Conservation (phyloP, 2,113 vertebrate species). For the Craseonycteris thonglongyai region DNA sequence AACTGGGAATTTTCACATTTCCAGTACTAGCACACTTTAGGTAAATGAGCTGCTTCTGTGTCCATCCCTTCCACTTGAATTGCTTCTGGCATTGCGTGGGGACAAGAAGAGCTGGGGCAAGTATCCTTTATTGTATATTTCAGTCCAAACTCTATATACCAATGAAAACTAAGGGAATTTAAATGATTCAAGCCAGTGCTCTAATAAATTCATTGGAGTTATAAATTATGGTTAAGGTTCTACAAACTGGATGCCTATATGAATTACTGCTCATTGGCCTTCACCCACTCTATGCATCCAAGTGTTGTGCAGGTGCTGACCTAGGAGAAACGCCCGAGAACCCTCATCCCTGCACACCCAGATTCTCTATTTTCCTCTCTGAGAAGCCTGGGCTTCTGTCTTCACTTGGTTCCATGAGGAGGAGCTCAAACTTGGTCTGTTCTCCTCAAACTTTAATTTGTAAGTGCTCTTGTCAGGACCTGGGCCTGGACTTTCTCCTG, state of each 20-base stretch:
- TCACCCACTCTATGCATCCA: neutral
- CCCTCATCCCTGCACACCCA: rapidly evolving
- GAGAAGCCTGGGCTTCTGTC: neutral
- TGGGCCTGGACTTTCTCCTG: neutral
- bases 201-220: neutral
- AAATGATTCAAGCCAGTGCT: neutral
- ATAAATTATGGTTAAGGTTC: neutral
- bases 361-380: neutral
- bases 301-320: neutral
- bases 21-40: neutral
- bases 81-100: neutral
- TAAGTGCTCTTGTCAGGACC: slow-evolving; percentile 1
- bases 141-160: neutral
- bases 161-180: neutral
- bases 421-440: neutral
- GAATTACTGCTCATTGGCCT: neutral
- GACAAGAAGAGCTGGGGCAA: neutral
- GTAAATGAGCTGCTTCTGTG: neutral
- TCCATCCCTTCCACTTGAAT: neutral
- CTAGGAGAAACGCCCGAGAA: neutral
- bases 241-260: neutral
- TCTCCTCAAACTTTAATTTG: slow-evolving; percentile 34
- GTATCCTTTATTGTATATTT: neutral
- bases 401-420: neutral
- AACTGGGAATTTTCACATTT: neutral